phyloP scores from a whole-genome alignment of 2,888 invertebrate genomes.

The Caenorhabditis drosophilae region DNA sequence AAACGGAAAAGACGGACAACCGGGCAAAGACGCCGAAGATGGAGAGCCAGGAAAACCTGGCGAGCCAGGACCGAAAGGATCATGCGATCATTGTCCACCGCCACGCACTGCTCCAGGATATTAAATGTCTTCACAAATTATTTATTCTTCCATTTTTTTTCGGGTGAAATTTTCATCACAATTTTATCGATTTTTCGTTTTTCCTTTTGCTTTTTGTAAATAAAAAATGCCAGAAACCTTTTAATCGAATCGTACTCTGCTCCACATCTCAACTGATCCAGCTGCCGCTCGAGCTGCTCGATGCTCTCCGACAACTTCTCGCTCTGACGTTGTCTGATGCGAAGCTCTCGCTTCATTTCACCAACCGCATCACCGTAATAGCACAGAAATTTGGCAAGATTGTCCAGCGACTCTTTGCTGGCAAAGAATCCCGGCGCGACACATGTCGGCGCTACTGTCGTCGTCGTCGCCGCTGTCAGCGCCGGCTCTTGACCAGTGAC shows the following conservation, averaged over 20 bases:
- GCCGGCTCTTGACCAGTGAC: conserved; percentile 32
- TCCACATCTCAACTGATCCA: conserved; percentile 62
- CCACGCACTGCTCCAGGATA: conserved; percentile 50
- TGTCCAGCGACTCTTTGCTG: conserved; percentile 59
- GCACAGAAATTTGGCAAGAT: conserved; percentile 62
- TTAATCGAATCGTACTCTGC: conserved; percentile 65
- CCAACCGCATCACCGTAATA: conserved; percentile 63
- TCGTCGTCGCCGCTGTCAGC: conserved; percentile 5
- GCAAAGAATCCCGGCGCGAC: conserved; percentile 48
- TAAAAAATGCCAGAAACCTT: conserved; percentile 49
- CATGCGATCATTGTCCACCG: conserved; percentile 51
- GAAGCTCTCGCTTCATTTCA: conserved; percentile 57
- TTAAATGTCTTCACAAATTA: conserved; percentile 6
- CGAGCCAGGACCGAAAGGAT: conserved; percentile 42
- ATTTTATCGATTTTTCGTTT: too few species aligned
- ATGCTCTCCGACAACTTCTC: conserved; percentile 59
- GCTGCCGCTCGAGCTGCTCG: conserved; percentile 55
- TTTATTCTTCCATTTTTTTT: conserved; percentile 2
- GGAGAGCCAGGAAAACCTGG: conserved; percentile 44
- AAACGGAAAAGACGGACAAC: conserved; percentile 42
- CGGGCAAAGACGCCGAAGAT: conserved; percentile 40
- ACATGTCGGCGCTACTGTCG: background rate
- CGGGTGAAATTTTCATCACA: conserved; percentile 15
- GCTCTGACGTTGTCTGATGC: conserved; percentile 52
- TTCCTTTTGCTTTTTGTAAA: too few species aligned